Percentiles rank a stretch among this genome's conserved stretches.
Conservation (phyloP, 2,888 invertebrate species). For the Erpobdella octoculata region DNA sequence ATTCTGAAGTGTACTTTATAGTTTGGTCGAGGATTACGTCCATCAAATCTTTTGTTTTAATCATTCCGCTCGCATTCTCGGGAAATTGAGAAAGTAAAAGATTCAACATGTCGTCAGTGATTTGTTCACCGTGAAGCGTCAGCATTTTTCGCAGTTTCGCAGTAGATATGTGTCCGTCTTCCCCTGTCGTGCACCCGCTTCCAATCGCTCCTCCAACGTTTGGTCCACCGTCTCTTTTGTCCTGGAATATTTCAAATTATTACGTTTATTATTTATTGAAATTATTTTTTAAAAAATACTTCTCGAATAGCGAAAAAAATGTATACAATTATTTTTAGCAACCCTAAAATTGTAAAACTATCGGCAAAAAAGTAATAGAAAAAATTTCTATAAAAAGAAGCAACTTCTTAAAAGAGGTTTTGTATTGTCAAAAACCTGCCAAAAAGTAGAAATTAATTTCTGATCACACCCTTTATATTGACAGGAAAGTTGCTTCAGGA, state of each 20-base stretch:
- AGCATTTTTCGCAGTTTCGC: conserved; percentile 9
- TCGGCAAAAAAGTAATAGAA: no score
- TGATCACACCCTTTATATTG: no score
- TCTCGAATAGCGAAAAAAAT: no score
- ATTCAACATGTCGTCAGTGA: conserved; percentile 16
- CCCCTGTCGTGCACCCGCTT: conserved; percentile 16
- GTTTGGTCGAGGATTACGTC: conserved; percentile 22
- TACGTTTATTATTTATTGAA: no score
- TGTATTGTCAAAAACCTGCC: no score
- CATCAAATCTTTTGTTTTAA: conserved; percentile 12
- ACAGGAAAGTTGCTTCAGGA: no score
- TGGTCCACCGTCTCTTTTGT: conserved; percentile 11
- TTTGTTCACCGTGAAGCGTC: conserved; percentile 18
- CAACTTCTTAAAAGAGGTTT: no score
- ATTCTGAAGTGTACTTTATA: conserved; percentile 19
- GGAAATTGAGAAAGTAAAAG: not conserved
- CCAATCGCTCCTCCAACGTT: conserved; percentile 18
- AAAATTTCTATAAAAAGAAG: no score
- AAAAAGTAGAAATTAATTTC: no score
- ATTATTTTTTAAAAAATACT: no score
- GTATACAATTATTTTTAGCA: no score
- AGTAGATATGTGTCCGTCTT: conserved; percentile 2
- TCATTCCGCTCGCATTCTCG: conserved; percentile 15
- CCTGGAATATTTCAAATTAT: not conserved
- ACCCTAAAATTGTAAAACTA: no score